Evolutionary conservation across 2,113 vertebrate species (phyloP).

Genomic region (Cephalopholis sonnerati): DNA sequence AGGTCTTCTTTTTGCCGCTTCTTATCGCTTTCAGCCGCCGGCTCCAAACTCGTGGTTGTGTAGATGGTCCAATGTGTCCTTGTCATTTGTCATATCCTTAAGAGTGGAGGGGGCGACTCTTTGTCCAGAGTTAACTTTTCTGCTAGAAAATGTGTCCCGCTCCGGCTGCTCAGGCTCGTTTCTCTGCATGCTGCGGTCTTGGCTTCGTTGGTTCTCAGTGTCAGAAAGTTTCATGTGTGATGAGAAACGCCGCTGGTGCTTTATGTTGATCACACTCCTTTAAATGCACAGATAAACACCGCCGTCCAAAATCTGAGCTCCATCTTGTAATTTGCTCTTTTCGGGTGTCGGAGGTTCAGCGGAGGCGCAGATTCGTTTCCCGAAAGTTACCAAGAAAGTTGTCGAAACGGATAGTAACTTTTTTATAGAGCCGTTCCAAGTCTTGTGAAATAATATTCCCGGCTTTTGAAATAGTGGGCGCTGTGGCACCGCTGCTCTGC

Average conservation of each 20-base stretch:
- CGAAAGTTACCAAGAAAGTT: constrained; percentile 90
- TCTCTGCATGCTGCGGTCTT: constrained; percentile 60
- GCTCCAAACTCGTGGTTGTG: constrained; percentile 67
- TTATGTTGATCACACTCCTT: constrained; percentile 58
- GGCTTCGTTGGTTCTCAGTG: constrained; percentile 69
- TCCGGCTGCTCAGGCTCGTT: constrained; percentile 45
- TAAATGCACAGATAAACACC: constrained; percentile 41
- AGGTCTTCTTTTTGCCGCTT: constrained; percentile 87
- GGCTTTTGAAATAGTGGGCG: constrained; percentile 95
- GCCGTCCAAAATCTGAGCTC: constrained; percentile 48
- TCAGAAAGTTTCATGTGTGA: constrained; percentile 84
- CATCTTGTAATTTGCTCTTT: constrained; percentile 63
- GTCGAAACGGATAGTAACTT: constrained; percentile 89
- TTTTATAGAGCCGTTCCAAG: constrained; percentile 85
- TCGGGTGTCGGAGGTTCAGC: constrained; percentile 41
- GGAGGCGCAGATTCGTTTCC: constrained; percentile 69
- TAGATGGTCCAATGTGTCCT: constrained; percentile 79
- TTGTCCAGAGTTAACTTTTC: constrained; percentile 79
- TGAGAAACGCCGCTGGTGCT: constrained; percentile 80
- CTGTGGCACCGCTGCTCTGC: constrained; percentile 88
- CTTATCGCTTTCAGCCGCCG: constrained; percentile 80
- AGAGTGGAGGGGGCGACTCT: constrained; percentile 70
- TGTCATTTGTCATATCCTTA: constrained; percentile 84
- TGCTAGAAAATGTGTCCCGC: constrained; percentile 47
- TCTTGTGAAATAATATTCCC: constrained; percentile 93